Base-by-base conservation (phyloP, 2,797 vertebrate species). In the Threskiornis aethiopicus region DNA sequence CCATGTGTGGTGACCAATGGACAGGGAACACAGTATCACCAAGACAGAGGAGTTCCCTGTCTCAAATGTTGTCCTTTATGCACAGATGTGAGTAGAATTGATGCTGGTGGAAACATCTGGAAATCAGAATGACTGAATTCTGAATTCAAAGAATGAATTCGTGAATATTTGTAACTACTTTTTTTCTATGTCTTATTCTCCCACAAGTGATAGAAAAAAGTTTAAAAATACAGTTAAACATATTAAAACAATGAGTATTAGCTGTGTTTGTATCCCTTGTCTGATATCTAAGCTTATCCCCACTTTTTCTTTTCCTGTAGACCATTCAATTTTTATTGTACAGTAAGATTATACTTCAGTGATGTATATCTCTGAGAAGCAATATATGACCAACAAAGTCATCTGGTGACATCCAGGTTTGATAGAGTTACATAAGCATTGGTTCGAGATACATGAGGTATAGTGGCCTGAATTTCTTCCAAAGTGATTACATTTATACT, bases 1-100 rank as follows among this genome's bases (percentile, higher is more conserved):
- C 24, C 1, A 0, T 28, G 8, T 46, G 17, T n/a, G 15, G 14
- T 46, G 17, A 62, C 61, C 20, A 11, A 4, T 6, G 12, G 21
- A 24, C 22, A 52, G 10, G 10, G 6, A 47, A 81, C 20, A 73
- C 3, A 28, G 4, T 7, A 51, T 4, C 35, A 67, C 7, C 2
- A 3, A 33, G 39, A 52, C 67, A 78, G 46, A 59, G 11, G 17
- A 70, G 5, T 37, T 1, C 9, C 4, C 17, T 20, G 3, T 79
- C 39, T 62, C 47, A 77, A 25, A 25, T 17, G 2, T 31, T 57
- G 28, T 76, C 9, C 24, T 58, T 77, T 31, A 28, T 31, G 19
- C 13, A 71, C 16, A n/a, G 46, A n/a, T 35, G 17, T 77, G 55
- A 85, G 16, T 13, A 10, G 52, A 67, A 64, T 1, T 54, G 31